A percentile compares a stretch with the other conserved stretches of the same genome.
These are phyloP conservation scores for Salmo trutta DNA, from an alignment of 2,797 vertebrate species.

Conservation along the genomic window DNA sequence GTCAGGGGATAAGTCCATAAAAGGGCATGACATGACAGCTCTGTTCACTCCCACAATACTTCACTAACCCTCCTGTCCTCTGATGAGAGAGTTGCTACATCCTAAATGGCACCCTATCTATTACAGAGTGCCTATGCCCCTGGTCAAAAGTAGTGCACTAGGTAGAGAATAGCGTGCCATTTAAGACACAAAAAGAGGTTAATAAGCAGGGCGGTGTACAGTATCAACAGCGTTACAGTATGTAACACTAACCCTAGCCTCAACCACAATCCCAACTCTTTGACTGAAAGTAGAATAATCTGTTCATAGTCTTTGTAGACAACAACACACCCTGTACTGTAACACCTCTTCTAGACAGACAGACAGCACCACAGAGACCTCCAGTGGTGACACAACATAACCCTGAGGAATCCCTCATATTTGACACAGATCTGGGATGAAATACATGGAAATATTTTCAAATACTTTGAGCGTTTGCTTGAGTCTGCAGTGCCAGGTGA, in stretches of 20 bases:
- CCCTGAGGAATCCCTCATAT: not conserved
- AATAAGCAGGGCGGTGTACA: no score
- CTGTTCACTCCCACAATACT: slow-evolving; percentile 40
- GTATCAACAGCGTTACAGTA: not conserved
- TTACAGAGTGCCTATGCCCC: not conserved
- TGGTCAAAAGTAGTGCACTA: not conserved
- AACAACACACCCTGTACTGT: no score
- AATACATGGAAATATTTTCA: no score
- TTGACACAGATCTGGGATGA: no score
- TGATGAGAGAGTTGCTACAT: not conserved
- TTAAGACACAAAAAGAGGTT: not conserved
- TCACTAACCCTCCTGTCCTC: slow-evolving; percentile 53
- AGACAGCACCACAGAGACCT: no score
- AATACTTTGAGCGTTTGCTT: no score
- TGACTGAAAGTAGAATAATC: no score
- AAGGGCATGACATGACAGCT: slow-evolving; percentile 39
- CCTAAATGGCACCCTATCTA: not conserved
- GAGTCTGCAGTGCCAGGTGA: not conserved
- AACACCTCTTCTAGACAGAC: no score
- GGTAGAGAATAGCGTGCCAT: not conserved
- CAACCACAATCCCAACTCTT: no score
- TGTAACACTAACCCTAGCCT: not conserved
- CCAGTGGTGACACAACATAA: not conserved
- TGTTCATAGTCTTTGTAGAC: no score
- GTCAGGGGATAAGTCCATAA: slow-evolving; percentile 57